Base-by-base conservation (phyloP, 1,140 invertebrate species). In the Papilio polytes region DNA sequence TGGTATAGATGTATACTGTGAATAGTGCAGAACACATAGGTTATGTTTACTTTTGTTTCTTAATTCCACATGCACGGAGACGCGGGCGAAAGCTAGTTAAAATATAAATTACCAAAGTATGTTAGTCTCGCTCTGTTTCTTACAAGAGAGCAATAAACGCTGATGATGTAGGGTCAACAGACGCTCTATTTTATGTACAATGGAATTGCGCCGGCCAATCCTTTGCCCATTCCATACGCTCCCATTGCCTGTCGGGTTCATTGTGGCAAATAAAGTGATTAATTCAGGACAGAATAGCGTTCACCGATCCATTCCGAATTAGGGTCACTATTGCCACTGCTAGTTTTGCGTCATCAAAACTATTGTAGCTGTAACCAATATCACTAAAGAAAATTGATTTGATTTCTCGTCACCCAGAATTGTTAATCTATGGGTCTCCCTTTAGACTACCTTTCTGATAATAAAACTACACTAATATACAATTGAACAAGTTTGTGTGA, bases 231-330 rank as follows among this genome's bases (percentile, higher is more conserved):
- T 76, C 74, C 46, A 76, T 46, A 46, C 74, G 74, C 74, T 76
- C 74, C 74, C 74, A 76, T 51, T 53, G 46, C 74, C 20, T n/a
- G 44, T 10, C 74, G 46, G 46, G 74, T 76, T 76, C 74, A 76
- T 76, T 76, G 74, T 76, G 74, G 74, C 74, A 76, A 76, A 76
- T 76, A 76, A 76, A 76, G 74, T 76, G 41, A 76, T 76, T 76
- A 76, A 76, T 76, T 76, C 74, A 51, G 74, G 46, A 44, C 44
- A 51, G 74, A 48, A 76, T 51, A 51, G 74, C 74, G 74, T 76
- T 51, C 74, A 46, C 20, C 74, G 74, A 76, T 76, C 74, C 74
- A 76, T 51, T 76, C 10, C 46, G 46, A 76, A 76, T 76, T 76
- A 76, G 44, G 74, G 74, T 76, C 74, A 76, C 46, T 76, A 74